Evolutionary conservation across 92 coral and sea anemone species (phyloP), one percentile per base, ranked within the genome.

Genomic region (Umimayanthus kanabou): DNA sequence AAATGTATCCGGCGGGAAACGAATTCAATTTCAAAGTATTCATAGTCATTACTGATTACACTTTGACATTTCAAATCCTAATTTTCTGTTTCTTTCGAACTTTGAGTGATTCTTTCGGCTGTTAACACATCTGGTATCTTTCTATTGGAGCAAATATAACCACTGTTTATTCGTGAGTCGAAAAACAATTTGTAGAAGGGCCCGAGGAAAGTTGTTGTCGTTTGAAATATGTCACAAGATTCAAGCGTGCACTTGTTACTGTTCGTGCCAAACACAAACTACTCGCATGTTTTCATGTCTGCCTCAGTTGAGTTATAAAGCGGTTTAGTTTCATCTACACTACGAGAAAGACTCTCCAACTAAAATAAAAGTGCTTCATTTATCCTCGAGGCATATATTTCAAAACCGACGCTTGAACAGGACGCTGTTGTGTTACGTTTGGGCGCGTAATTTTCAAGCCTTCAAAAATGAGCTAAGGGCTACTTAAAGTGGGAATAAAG

Each of bases 351-450:
- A 5, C 43, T 25, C 45, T 28, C 6, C 28, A 65, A 25, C 11
- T 70, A n/a, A n/a, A 25, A 37, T 26, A 29, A 5, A 69, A 18
- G 87, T 23, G 78, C 66, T 69, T 42, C 30, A 70, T 67, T 43
- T 22, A 22, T 83, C 61, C 87, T 42, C 61, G 61, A 83, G 55
- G 55, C 50, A n/a, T 25, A n/a, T 25, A 55, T 42, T 8, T 69
- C 55, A 50, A 83, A 43, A 83, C 87, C 42, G 87, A 70, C 87
- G 87, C 87, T 83, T 33, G 37, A 70, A 49, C 87, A 83, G 76
- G 78, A 83, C 74, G 69, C 64, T 6, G 78, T 83, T 83, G 87
- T 83, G 87, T 83, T 83, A 83, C 87, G 87, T 83, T 80, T 47
- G 67, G 77, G 87, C 78, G 87, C 87, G 87, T 29, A 83, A 81